phyloP scores from a whole-genome alignment of 2,113 vertebrate genomes.

The Oplegnathus fasciatus region DNA sequence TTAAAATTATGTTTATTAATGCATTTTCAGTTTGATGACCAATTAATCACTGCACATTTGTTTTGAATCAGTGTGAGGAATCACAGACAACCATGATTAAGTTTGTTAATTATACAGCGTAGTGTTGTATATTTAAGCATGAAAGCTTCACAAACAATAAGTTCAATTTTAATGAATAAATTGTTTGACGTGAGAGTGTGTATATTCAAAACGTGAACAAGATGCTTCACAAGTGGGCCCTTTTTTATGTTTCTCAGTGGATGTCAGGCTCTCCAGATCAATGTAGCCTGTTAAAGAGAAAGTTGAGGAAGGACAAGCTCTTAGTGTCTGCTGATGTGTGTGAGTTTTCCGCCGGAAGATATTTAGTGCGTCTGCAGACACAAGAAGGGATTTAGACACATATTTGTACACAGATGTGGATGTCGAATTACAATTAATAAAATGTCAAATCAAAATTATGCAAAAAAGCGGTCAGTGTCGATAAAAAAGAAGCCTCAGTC shows the following conservation, averaged over 20 bases:
- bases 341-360: no score
- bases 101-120: not conserved
- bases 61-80: not conserved
- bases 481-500: no score
- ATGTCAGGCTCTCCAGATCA: conserved; percentile 59
- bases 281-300: conserved; percentile 66
- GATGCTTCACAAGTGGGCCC: conserved; percentile 38
- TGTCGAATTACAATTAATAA: no score
- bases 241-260: conserved; percentile 35
- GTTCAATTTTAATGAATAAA: not conserved
- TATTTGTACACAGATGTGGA: no score
- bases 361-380: no score
- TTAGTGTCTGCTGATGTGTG: no score
- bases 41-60: not conserved
- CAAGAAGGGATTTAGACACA: no score
- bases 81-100: not conserved
- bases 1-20: conserved; percentile 1
- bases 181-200: not conserved
- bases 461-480: no score
- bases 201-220: conserved; percentile 25
- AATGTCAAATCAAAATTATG: not conserved
- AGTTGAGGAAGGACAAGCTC: conserved; percentile 36
- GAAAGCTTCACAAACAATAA: not conserved
- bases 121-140: not conserved
- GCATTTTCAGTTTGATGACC: not conserved